A percentile compares a stretch with the other conserved stretches of the same genome.
Conservation (phyloP, 2,113 vertebrate species). For the Sinocyclocheilus anophthalmus region DNA sequence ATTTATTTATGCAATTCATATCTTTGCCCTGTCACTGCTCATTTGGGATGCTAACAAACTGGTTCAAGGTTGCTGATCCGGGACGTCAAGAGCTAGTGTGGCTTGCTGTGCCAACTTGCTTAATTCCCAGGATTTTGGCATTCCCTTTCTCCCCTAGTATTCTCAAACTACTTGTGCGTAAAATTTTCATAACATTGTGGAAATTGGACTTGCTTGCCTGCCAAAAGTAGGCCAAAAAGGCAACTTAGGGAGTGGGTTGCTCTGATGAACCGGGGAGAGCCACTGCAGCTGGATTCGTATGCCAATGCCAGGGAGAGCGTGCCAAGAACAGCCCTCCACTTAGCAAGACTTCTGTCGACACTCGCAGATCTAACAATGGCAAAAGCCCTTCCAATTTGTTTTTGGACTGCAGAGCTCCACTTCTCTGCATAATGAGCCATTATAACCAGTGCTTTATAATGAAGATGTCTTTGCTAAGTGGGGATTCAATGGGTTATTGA, state of each 20-base stretch:
- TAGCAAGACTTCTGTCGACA: slow-evolving; percentile 31
- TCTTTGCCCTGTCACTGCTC: slow-evolving; percentile 61
- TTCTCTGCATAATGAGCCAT: slow-evolving; percentile 28
- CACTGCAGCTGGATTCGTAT: slow-evolving; percentile 31
- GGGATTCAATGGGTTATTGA: slow-evolving; percentile 26
- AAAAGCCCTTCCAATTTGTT: slow-evolving; percentile 41
- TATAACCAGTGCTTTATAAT: slow-evolving; percentile 33
- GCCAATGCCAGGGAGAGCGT: neutral
- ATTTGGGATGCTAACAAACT: slow-evolving; percentile 72
- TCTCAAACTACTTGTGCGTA: slow-evolving; percentile 56
- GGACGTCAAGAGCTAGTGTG: slow-evolving; percentile 33
- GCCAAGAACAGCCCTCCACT: slow-evolving; percentile 29
- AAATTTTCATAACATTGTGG: slow-evolving; percentile 66
- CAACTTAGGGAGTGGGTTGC: slow-evolving; percentile 49
- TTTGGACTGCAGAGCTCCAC: slow-evolving; percentile 15
- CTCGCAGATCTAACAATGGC: slow-evolving; percentile 32
- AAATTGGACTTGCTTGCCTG: slow-evolving; percentile 58
- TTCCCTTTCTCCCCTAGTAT: slow-evolving; percentile 56
- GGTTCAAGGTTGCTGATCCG: slow-evolving; percentile 68
- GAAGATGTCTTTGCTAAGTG: slow-evolving; percentile 37
- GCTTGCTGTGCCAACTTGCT: slow-evolving; percentile 61
- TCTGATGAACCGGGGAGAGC: slow-evolving; percentile 52
- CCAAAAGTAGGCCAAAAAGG: slow-evolving; percentile 59
- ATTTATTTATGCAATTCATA: slow-evolving; percentile 75
- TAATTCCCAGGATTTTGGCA: slow-evolving; percentile 63